Evolutionary conservation across 1,140 invertebrate genomes (phyloP).

Genomic region (Hypothenemus hampei): DNA sequence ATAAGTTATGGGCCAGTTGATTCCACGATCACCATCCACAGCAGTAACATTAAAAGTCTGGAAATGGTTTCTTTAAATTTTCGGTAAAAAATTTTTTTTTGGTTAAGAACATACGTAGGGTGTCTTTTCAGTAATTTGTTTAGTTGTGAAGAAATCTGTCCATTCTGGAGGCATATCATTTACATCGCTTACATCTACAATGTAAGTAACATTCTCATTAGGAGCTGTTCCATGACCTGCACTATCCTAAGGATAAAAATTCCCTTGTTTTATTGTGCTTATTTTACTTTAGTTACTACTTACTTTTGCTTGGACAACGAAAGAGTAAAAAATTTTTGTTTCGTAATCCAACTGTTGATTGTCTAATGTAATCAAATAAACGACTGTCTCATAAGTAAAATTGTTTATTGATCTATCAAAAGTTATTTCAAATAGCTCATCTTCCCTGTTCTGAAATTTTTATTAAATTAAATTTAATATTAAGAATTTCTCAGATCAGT

Average conservation of each 20-base stretch:
- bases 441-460: slow-evolving; percentile 15
- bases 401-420: slow-evolving; percentile 4
- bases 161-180: slow-evolving; percentile 51
- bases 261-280: not conserved
- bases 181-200: slow-evolving; percentile 52
- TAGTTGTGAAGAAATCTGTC: slow-evolving; percentile 34
- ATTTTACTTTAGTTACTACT: slow-evolving; percentile 1
- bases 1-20: slow-evolving; percentile 50
- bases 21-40: slow-evolving; percentile 53
- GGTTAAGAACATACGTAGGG: slow-evolving; percentile 7
- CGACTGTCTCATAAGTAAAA: not conserved
- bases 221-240: slow-evolving; percentile 22
- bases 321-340: slow-evolving; percentile 19
- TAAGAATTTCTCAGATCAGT: too few relatives aligned
- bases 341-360: slow-evolving; percentile 21
- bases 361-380: slow-evolving; percentile 8
- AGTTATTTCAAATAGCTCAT: slow-evolving; percentile 16
- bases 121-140: slow-evolving; percentile 14
- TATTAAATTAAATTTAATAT: not conserved
- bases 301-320: slow-evolving; percentile 29
- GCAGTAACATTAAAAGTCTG: slow-evolving; percentile 46
- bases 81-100: too few relatives aligned
- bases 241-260: slow-evolving; percentile 13
- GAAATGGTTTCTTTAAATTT: slow-evolving; percentile 3
- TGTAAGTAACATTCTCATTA: slow-evolving; percentile 34